Evolutionary conservation across 2,888 invertebrate species (phyloP).

Genomic region (Helleia helle): DNA sequence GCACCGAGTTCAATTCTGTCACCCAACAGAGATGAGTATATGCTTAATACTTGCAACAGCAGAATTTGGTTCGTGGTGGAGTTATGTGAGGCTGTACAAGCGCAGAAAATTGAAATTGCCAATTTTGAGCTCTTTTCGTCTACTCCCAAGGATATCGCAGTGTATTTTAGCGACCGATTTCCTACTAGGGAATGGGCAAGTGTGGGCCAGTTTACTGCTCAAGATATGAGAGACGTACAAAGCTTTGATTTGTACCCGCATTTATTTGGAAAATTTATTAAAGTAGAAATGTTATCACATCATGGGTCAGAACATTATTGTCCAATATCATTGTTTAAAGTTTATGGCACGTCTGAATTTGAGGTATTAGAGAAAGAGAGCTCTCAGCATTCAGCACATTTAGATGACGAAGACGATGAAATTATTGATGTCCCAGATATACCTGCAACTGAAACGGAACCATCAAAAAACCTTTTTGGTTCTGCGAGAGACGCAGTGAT

Average conservation of each 20-base stretch:
- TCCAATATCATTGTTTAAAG: conserved; percentile 95
- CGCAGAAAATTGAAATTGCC: conserved; percentile 94
- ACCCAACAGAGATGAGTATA: conserved; percentile 95
- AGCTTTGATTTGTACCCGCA: conserved; percentile 87
- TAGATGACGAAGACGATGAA: conserved; percentile 79
- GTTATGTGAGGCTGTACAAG: conserved; percentile 97
- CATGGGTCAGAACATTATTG: conserved; percentile 98
- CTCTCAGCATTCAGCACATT: conserved; percentile 76
- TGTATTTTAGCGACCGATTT: conserved; percentile 90
- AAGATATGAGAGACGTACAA: conserved; percentile 90
- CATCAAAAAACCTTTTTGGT: conserved; percentile 84
- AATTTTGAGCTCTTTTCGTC: conserved; percentile 99
- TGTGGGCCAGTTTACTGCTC: conserved; percentile 90
- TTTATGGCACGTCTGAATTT: conserved; percentile 94
- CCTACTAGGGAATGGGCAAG: conserved; percentile 94
- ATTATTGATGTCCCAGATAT: conserved; percentile 73
- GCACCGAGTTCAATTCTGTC: conserved; percentile 90
- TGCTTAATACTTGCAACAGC: conserved; percentile 95
- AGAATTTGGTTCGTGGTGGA: conserved; percentile 97
- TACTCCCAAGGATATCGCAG: conserved; percentile 92
- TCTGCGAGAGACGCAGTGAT: conserved; percentile 93
- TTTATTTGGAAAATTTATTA: conserved; percentile 90
- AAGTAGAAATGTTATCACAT: conserved; percentile 93
- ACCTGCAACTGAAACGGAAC: conserved; percentile 61
- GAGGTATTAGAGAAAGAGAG: conserved; percentile 90